phyloP scores from a whole-genome alignment of 1,140 invertebrate species.

The Dendroctonus ponderosae region DNA sequence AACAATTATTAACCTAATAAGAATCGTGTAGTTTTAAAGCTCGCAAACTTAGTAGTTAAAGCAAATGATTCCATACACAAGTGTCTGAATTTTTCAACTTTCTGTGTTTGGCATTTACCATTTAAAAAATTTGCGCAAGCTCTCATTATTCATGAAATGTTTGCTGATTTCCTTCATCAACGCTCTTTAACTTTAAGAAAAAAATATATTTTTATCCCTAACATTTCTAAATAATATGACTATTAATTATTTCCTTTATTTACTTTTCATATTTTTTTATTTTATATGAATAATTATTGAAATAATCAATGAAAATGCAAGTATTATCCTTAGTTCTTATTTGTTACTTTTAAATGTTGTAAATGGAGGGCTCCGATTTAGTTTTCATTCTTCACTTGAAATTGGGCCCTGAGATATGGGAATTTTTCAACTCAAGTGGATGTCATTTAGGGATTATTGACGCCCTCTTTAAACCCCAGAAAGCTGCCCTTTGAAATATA shows the following conservation, averaged over 20 bases:
- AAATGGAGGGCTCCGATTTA: not conserved
- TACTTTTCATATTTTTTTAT: constrained; percentile 15
- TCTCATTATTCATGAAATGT: no score
- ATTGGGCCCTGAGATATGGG: not conserved
- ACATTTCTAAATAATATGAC: constrained; percentile 2
- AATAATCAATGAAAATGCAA: not conserved
- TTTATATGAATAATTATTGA: constrained; percentile 16
- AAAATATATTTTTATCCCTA: constrained; percentile 16
- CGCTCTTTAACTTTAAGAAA: no score
- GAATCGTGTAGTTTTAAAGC: no score
- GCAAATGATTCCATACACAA: no score
- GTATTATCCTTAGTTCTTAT: constrained; percentile 19
- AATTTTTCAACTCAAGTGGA: constrained; percentile 13
- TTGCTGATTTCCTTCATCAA: no score
- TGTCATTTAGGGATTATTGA: constrained; percentile 7
- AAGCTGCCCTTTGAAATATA: constrained; percentile 33
- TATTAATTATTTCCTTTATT: constrained; percentile 11
- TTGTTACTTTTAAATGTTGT: constrained; percentile 24
- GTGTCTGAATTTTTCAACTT: no score
- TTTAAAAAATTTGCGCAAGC: no score
- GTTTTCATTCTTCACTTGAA: no score
- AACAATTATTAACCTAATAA: no score
- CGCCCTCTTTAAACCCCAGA: constrained; percentile 11
- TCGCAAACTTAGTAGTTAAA: no score
- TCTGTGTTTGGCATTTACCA: no score